phyloP scores from a whole-genome alignment of 2,797 vertebrate genomes.

The Pelodytes ibericus region DNA sequence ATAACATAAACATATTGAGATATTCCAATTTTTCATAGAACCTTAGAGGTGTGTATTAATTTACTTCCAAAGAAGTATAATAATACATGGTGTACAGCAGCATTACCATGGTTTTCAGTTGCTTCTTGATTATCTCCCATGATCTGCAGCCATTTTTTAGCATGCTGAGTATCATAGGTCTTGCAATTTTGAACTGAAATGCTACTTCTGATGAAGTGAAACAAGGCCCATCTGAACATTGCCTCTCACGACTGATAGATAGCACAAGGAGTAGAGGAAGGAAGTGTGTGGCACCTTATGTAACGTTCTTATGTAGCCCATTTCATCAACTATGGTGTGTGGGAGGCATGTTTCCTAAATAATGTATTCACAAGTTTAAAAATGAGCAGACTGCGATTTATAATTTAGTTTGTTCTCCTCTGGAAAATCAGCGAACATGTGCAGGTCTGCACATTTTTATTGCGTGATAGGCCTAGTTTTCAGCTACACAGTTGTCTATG shows the following conservation, averaged over 20 bases:
- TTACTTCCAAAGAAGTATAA: no score
- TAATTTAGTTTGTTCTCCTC: background rate
- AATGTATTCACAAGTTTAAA: background rate
- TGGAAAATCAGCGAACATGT: background rate
- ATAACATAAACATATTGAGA: no score
- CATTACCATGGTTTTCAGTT: no score
- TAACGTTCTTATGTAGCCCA: background rate
- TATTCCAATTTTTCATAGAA: no score
- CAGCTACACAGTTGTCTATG: background rate
- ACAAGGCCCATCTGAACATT: background rate
- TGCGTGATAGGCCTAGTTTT: conserved; percentile 9
- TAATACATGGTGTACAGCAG: no score
- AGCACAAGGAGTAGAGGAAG: background rate
- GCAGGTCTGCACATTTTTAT: background rate
- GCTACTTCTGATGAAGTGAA: no score
- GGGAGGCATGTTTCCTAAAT: background rate
- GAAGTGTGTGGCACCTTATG: background rate
- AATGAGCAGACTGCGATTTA: background rate
- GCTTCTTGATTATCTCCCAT: no score
- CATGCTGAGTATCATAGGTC: no score
- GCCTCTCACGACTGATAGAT: background rate
- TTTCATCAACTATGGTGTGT: background rate
- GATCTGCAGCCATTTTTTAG: no score
- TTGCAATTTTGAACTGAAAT: no score
- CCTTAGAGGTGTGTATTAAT: no score